Evolutionary conservation across 2,888 invertebrate genomes (phyloP), one percentile per base, ranked within the genome.

Genomic region (Drosophila anomalata): DNA sequence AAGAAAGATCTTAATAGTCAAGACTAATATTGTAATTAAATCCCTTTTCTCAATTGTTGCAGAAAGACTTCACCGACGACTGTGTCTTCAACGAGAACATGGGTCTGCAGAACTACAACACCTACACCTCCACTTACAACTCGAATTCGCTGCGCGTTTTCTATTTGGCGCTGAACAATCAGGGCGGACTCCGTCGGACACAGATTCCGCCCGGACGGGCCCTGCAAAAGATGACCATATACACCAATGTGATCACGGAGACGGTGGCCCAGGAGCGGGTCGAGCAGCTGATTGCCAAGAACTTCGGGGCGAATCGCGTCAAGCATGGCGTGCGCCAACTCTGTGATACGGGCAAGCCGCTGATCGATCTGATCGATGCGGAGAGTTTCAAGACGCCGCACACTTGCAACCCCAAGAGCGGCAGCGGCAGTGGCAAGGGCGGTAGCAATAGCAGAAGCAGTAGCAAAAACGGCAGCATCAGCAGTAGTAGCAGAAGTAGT

Each of bases 51-150:
- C 29, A 26, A 81, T 83, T 94, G 94, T 96, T 95, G 89, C 96
- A 97, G 96, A 95, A 94, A 93, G 95, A 95, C 92, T 96, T 95
- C 93, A 95, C 95, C 90, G 95, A 95, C 91, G 95, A 96, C 89
- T 97, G 97, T 93, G 94, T 96, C 91, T 96, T 97, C 94, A 96
- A 96, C 92, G 97, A 97, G 93, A 95, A 94, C 91, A 95, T 96
- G 92, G 96, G 95, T 92, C 94, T 95, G 92, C 95, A 96, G 92
- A 95, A 96, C 91, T 97, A 96, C 93, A 97, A 96, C 92, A 96
- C 96, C 65, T 97, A 97, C 93, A 95, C 96, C 88, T 95, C 95
- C 82, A 94, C 93, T 71, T 94, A 95, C 91, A 94, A 95, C 92
- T 95, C 95, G 70, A 94, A 95, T 92, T 93, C 94, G 84, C 93